Percentiles rank a stretch among this genome's conserved stretches.
phyloP scores from a whole-genome alignment of 2,113 vertebrate species.

The Alces alces region DNA sequence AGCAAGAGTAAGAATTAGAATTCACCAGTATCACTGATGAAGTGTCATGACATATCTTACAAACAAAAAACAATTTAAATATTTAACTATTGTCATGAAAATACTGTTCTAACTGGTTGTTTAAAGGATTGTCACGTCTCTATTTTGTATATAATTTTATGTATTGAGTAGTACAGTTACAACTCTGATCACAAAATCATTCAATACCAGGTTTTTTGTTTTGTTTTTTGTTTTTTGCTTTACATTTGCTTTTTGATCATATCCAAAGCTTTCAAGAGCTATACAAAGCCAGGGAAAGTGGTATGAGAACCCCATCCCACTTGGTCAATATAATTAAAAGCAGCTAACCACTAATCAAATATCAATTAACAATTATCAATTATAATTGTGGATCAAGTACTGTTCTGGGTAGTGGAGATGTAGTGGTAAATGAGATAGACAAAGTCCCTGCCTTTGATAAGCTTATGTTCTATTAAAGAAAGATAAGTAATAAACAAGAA shows the following conservation, averaged over 20 bases:
- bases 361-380: not conserved
- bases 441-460: no score
- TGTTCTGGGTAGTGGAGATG: not conserved
- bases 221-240: not conserved
- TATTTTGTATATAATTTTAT: slow-evolving; percentile 19
- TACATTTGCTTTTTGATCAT: not conserved
- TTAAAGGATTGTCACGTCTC: not conserved
- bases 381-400: not conserved
- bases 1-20: not conserved
- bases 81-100: not conserved
- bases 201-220: not conserved
- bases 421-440: not conserved
- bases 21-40: not conserved
- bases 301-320: not conserved
- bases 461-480: not conserved
- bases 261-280: not conserved
- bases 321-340: not conserved
- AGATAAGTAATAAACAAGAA: not conserved
- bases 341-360: not conserved
- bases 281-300: not conserved
- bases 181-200: not conserved
- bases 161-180: not conserved
- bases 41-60: not conserved
- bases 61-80: slow-evolving; percentile 9
- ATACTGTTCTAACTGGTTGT: not conserved